Percentiles rank a stretch among this genome's conserved stretches.
Evolutionary conservation across 1,140 invertebrate genomes (phyloP).

Genomic region (Leptestheria dahalacensis): DNA sequence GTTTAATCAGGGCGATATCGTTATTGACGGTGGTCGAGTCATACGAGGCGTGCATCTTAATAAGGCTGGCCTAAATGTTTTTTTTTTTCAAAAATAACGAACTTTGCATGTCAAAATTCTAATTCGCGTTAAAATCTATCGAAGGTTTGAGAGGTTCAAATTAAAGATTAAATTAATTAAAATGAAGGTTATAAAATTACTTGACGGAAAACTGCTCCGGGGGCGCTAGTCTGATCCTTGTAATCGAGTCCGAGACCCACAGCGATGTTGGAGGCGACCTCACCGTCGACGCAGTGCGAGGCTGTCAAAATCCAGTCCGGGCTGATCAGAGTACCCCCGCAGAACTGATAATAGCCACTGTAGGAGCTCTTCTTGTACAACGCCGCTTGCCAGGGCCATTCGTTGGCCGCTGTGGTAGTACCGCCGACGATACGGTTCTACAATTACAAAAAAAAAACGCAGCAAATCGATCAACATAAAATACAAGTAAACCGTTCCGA

Average conservation of each 20-base stretch:
- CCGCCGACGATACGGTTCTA: constrained; percentile 8
- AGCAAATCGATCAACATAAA: too few relatives aligned
- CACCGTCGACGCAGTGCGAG: constrained; percentile 26
- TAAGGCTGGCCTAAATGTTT: not conserved
- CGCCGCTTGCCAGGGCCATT: constrained; percentile 10
- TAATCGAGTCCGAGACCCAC: constrained; percentile 1
- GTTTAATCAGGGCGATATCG: constrained; percentile 18
- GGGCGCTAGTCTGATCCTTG: not conserved
- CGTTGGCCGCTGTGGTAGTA: not conserved
- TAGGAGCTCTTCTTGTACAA: not conserved
- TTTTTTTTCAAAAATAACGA: too few relatives aligned
- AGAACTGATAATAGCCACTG: constrained; percentile 22
- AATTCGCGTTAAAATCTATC: too few relatives aligned
- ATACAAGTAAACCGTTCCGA: too few relatives aligned
- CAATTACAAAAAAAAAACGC: too few relatives aligned
- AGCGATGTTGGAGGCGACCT: not conserved
- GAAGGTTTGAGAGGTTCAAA: too few relatives aligned
- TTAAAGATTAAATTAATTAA: not conserved
- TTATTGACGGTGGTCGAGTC: constrained; percentile 2
- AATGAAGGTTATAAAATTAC: not conserved
- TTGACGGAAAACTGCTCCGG: not conserved
- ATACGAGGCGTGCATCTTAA: not conserved
- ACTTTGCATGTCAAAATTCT: too few relatives aligned
- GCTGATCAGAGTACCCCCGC: constrained; percentile 31
- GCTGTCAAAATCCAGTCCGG: constrained; percentile 31